Percentiles rank a stretch among this genome's conserved stretches.
These are phyloP conservation scores for Syrphus vitripennis DNA, from an alignment of 2,888 invertebrate species.

Conservation along the genomic window DNA sequence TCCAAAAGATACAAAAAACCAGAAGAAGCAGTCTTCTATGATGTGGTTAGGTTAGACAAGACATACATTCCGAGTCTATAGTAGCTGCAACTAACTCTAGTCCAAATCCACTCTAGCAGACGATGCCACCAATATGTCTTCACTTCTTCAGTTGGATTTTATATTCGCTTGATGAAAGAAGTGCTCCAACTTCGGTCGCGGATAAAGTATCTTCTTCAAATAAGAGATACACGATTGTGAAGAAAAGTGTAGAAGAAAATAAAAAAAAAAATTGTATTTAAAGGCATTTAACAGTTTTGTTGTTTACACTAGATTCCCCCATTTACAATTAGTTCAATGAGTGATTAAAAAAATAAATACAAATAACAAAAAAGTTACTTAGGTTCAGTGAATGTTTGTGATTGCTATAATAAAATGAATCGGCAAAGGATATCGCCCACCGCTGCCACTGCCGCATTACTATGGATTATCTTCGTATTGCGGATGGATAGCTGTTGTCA, in stretches of 20 bases:
- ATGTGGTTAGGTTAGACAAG: conserved; percentile 24
- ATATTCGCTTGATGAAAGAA: conserved; percentile 62
- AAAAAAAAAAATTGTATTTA: not conserved
- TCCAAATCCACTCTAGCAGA: conserved; percentile 31
- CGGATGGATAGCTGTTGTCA: conserved; percentile 46
- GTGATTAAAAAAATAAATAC: conserved; percentile 19
- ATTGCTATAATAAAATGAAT: conserved; percentile 28
- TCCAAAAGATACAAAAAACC: conserved; percentile 23
- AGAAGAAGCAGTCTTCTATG: conserved; percentile 48
- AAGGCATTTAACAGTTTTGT: conserved; percentile 17
- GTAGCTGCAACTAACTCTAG: conserved; percentile 61
- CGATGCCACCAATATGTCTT: conserved; percentile 6
- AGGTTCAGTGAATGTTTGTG: conserved; percentile 18
- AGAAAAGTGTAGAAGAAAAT: conserved; percentile 18
- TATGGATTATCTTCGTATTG: conserved; percentile 56
- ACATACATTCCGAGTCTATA: conserved; percentile 60
- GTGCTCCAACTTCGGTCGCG: conserved; percentile 60
- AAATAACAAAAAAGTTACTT: not conserved
- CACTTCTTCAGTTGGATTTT: conserved; percentile 63
- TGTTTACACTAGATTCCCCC: not conserved
- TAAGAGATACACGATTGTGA: conserved; percentile 7
- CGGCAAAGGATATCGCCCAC: conserved; percentile 52
- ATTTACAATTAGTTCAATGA: conserved; percentile 36
- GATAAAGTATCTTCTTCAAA: conserved; percentile 27
- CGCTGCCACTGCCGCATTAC: not conserved